A percentile compares a stretch with the other conserved stretches of the same genome.
Conservation (phyloP, 2,113 vertebrate species). For the Picathartes gymnocephalus region DNA sequence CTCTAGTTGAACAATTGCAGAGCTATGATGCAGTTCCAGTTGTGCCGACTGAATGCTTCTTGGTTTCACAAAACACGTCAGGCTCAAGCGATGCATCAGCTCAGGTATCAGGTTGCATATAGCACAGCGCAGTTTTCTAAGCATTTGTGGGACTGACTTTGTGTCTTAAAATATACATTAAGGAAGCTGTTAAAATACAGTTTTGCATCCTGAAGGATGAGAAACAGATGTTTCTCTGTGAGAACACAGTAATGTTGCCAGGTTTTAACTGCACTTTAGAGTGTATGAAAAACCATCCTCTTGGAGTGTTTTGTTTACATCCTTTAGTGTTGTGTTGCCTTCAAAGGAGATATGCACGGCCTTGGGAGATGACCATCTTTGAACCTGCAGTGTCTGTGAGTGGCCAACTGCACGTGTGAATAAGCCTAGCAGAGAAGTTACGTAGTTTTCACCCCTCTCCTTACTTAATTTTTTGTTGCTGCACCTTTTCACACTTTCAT, state of each 20-base stretch:
- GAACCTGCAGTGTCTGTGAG: background rate
- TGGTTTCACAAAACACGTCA: background rate
- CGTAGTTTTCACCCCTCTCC: background rate
- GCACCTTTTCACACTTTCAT: background rate
- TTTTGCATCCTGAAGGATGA: background rate
- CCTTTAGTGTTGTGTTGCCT: background rate
- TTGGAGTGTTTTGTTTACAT: background rate
- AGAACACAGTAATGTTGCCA: background rate
- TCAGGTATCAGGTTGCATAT: background rate
- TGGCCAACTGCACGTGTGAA: fast-evolving
- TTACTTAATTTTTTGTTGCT: background rate
- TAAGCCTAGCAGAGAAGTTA: background rate
- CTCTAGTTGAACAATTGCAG: background rate
- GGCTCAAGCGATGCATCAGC: background rate
- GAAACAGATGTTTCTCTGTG: background rate
- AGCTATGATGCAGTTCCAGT: background rate
- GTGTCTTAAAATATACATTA: background rate
- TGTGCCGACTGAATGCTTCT: background rate
- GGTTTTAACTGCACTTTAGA: background rate
- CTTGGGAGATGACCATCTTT: background rate
- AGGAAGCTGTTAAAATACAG: background rate
- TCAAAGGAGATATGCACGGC: background rate
- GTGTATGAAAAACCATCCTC: fast-evolving
- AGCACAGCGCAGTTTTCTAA: background rate
- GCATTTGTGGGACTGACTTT: background rate